These are phyloP conservation scores for Sebastes taczanowskii DNA, from an alignment of 2,797 vertebrate genomes.

Conservation along the genomic window DNA sequence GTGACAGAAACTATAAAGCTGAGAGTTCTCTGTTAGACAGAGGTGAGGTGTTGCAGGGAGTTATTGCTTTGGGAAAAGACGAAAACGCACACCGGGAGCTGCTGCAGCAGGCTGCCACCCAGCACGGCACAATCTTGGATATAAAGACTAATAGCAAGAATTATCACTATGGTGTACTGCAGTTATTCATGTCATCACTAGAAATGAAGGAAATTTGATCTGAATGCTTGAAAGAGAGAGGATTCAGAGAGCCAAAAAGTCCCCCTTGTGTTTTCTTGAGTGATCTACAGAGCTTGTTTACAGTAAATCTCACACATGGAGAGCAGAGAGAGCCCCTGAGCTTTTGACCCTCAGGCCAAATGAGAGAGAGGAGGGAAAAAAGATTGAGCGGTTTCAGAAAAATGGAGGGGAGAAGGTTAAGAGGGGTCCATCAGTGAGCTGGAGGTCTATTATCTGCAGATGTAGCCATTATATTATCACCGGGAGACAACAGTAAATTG, in stretches of 20 bases:
- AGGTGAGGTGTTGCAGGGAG: no score
- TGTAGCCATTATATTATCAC: slow-evolving; percentile 25
- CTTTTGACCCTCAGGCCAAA: slow-evolving; percentile 21
- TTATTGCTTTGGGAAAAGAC: no score
- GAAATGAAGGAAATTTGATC: background rate
- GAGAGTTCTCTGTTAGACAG: no score
- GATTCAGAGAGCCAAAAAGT: background rate
- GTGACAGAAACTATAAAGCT: no score
- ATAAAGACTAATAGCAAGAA: background rate
- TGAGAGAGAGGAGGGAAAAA: background rate
- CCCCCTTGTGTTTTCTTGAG: background rate
- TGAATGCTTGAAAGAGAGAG: background rate
- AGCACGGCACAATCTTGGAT: no score
- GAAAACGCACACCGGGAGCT: no score
- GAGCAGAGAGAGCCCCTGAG: slow-evolving; percentile 4
- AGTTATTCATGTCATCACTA: background rate
- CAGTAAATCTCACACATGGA: slow-evolving; percentile 23
- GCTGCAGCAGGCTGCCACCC: no score
- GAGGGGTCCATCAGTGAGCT: slow-evolving; percentile 7
- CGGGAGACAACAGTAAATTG: slow-evolving; percentile 18
- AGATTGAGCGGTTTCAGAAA: background rate
- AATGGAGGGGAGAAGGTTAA: slow-evolving; percentile 11
- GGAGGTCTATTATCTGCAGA: slow-evolving; percentile 39
- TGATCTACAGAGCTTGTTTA: slow-evolving; percentile 6
- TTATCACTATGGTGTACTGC: background rate